Base-by-base conservation (phyloP, 1,140 invertebrate genomes). In the silkworm (Bombyx mori) region DNA sequence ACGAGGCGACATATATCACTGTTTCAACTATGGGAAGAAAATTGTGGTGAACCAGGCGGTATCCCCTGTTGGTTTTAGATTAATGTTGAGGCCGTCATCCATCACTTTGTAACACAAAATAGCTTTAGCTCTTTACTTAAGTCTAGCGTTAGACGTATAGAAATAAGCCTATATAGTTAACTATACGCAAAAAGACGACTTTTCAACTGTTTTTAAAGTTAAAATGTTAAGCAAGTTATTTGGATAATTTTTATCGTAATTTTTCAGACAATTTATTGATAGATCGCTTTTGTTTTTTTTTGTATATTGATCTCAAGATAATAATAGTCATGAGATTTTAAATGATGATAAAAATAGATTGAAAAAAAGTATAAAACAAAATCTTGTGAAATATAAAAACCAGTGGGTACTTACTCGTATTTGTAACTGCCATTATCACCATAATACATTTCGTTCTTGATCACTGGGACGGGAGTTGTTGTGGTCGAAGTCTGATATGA, bases 391-490 rank as follows among this genome's bases (percentile, higher is more conserved):
- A 51, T 18, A 53, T 35, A 35, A 10, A 57, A 57, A 48, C 10
- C 6, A 44, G 48, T 51, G n/a, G n/a, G n/a, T 52, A 82, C 82
- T 88, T 65, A 91, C 90, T 90, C 90, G 63, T 90, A 91, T 79
- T 90, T 90, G 66, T 90, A 91, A 72, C 87, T 89, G 62, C 90
- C 90, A 58, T 89, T 88, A 58, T 88, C 83, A 58, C 89, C 86
- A 49, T 84, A 81, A 51, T 70, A 77, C 53, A 89, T 88, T 57
- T 90, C 89, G 63, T 89, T 89, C 66, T 90, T 88, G 52, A 91
- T 88, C 35, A 90, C 82, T n/a, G 89, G 71, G 6, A 89, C 75
- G 42, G 82, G 86, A 1, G 84, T 78, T 3, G 79, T 84, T 2
- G 77, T 75, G 1, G 66, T 52, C 42, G 75, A 61, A 26, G 68